A percentile compares a stretch with the other conserved stretches of the same genome.
These are phyloP conservation scores for Podiceps cristatus DNA, from an alignment of 2,113 vertebrate genomes.

Conservation along the genomic window DNA sequence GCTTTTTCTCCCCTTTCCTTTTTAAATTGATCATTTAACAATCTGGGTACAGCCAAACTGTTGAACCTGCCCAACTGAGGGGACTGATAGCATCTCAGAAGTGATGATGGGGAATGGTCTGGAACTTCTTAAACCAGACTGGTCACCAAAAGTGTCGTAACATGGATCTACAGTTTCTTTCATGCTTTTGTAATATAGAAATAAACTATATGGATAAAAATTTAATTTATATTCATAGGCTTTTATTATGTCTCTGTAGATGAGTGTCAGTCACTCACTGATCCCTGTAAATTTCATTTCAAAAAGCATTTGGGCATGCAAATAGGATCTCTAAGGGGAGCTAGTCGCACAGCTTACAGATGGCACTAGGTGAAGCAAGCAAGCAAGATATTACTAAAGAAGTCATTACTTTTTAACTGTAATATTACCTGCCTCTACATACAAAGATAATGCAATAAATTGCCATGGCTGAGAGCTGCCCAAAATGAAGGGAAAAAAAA, in stretches of 20 bases:
- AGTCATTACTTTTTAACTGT: neutral
- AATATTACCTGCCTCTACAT: neutral
- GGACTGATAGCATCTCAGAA: neutral
- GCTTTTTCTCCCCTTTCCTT: neutral
- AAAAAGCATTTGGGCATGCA: constrained; percentile 8
- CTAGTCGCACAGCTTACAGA: neutral
- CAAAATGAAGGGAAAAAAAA: neutral
- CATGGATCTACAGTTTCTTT: neutral
- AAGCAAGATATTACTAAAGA: neutral
- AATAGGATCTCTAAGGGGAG: neutral
- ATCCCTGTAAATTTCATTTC: constrained; percentile 42
- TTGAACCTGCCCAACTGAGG: neutral
- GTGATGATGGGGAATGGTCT: neutral
- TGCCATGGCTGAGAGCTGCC: neutral
- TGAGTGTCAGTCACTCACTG: constrained; percentile 21
- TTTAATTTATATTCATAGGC: constrained; percentile 40
- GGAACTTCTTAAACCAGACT: neutral
- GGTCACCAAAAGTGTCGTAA: neutral
- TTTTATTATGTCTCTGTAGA: constrained; percentile 13
- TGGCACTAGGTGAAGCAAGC: neutral
- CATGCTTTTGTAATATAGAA: neutral
- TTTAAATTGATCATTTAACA: neutral
- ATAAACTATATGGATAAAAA: neutral
- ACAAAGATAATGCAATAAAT: neutral
- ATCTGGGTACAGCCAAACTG: neutral